Evolutionary conservation across 2,888 invertebrate genomes (phyloP), one percentile per base, ranked within the genome.

Genomic region (Heliothis peltigera): DNA sequence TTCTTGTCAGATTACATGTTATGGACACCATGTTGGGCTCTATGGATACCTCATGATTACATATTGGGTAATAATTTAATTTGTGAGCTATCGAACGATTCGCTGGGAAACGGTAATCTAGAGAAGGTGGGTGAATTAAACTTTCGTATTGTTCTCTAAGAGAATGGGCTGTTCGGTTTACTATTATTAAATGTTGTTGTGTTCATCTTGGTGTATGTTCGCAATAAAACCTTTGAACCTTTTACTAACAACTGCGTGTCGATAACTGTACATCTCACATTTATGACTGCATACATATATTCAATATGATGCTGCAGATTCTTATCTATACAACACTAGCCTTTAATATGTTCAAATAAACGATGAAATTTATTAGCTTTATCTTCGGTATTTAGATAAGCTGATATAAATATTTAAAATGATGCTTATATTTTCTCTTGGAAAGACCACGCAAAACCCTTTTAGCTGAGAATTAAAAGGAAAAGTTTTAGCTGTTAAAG

Each of bases 1-100:
- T 71, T 79, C 79, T 67, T 72, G 43, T 28, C 42, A 78, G 64
- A 79, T 79, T 79, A 80, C 49, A 81, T 65, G 75, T 70, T 78
- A 70, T 64, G 46, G 62, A 72, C 39, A 66, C 55, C 39, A 46
- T 25, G 32, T 25, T 54, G 64, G 43, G 44, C 32, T 55, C 60
- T 65, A 57, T 75, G 53, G 48, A 56, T 75, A 58, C 62, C 55
- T 63, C 35, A 21, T 64, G 66, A 69, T 69, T 71, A 67, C 51
- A 65, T 54, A 64, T 62, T 57, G 44, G 28, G 59, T 74, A 80
- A 77, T 66, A 48, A 77, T 80, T 78, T 70, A 64, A 78, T 80
- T 72, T 76, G 63, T 58, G 22, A 66, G 42, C 57, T 55, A 48
- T 42, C 19, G 49, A 53, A 28, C 54, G 61, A 60, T 54, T 48